Evolutionary conservation across 2,888 invertebrate genomes (phyloP), one percentile per base, ranked within the genome.

Genomic region (Iselma pallidipennis): DNA sequence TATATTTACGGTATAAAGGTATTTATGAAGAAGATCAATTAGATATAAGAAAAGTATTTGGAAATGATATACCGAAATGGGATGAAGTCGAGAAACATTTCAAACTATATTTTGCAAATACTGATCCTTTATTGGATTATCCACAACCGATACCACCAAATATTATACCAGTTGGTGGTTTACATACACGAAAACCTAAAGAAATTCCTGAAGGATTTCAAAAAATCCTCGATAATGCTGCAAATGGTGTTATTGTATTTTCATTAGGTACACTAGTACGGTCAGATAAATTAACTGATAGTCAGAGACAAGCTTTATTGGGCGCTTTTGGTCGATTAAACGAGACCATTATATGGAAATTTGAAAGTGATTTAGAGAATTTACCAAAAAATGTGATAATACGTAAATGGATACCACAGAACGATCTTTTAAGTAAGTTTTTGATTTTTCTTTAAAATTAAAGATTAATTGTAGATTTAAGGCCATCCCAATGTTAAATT

Each of bases 331-430:
- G 70, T 1, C 70, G 73, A 57, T 61, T 83, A 28, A 74, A 76
- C 16, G 78, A 81, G 66, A 76, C 74, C 10, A 76, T 83, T 3
- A 55, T 83, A 14, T 82, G 81, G 82, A 82, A 81, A 71, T 81
- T 76, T 69, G 79, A 79, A 61, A 75, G 76, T 19, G 64, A 66
- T 10, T 66, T 78, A 50, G 66, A 68, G 2, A 70, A 76, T 55
- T 37, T 79, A 25, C 80, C 82, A 0, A 66, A 71, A 48, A 82
- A 83, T 69, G 78, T 83, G 0, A 72, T 77, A 57, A 61, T 81
- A 5, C 63, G 70, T 16, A 76, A 78, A 57, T 83, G 82, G 82
- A 63, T 81, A 28, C 82, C 82, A 1, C 82, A 82, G 65, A 77
- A 77, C 57, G 81, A 80, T 60, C 67, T 82, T 58, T 67, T 83